Percentiles rank a stretch among this genome's conserved stretches.
Conservation (phyloP, 2,113 vertebrate genomes). For the Pachypanchax playfairii region DNA sequence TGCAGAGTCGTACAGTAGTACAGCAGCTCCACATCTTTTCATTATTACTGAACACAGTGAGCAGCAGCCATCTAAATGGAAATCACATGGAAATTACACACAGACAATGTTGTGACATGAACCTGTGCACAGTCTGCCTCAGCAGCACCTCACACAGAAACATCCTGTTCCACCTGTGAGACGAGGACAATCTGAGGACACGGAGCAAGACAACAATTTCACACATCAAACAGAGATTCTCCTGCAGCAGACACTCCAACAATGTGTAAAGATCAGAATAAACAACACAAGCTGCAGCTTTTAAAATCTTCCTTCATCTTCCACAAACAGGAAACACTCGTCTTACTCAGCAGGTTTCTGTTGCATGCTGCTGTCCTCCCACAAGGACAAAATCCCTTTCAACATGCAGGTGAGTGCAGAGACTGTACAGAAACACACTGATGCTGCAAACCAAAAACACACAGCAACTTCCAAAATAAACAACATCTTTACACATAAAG, state of each 20-base stretch:
- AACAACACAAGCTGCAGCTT: not conserved
- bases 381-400: no score
- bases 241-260: not conserved
- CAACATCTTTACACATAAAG: no score
- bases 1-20: no score
- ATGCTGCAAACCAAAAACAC: no score
- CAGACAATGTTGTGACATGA: not conserved
- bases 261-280: not conserved
- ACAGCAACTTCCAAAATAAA: no score
- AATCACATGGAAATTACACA: slow-evolving; percentile 18
- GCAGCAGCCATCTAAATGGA: slow-evolving; percentile 45
- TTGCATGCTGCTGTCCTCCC: no score
- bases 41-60: not conserved
- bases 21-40: slow-evolving; percentile 4
- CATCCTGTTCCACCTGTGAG: not conserved
- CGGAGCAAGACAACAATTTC: not conserved
- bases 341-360: not conserved
- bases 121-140: not conserved
- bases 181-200: not conserved
- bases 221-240: not conserved
- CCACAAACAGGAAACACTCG: not conserved
- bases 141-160: not conserved
- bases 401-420: no score
- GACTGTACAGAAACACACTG: no score
- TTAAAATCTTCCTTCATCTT: not conserved